Base-by-base conservation (phyloP, 2,797 vertebrate species). In the Notolepis coatsorum region DNA sequence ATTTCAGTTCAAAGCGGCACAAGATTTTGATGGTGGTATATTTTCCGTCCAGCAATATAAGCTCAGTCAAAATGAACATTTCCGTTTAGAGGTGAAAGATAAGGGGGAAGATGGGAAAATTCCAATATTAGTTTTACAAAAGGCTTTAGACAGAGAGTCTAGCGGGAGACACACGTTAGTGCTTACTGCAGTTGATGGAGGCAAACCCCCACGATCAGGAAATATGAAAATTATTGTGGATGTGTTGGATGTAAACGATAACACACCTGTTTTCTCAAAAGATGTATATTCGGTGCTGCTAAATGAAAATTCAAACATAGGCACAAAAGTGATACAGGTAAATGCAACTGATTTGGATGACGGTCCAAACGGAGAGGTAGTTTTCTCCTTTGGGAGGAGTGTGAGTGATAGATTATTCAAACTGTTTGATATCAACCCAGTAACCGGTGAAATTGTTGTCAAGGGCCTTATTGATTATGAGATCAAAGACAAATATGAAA, bases 221-320 rank as follows among this genome's bases (percentile, higher is more conserved):
- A 31, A 66, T 0, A 73, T 83, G 3, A 74, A 65, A 7, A 84
- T 91, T 23, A 1, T 12, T 1, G 28, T 88, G 0, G 71, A 80
- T 0, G 82, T 91, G 10, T 42, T 83, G 0, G 93, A 94, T 65
- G 20, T 90, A 4, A 94, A 94, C 66, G 93, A 94, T 46, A 94
- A 93, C 1, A 33, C 67, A 0, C 93, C 92, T 1, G 12, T 81
- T 7, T 94, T 94, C 9, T 33, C 62, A 7, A 61, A 82, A 12
- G 65, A 81, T 1, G 31, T 52, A 47, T 93, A 93, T 9, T 77
- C 87, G 3, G 77, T 85, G 0, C 31, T 2, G 12, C 42, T 88
- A 2, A 27, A 39, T 45, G 89, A 87, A 85, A 90, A 82, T 39
- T 18, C 33, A 17, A 61, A 47, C 2, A 1, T 69, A 2, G 89